Evolutionary conservation across 1,140 invertebrate genomes (phyloP), one percentile per base, ranked within the genome.

Genomic region (Plutomurus gul): DNA sequence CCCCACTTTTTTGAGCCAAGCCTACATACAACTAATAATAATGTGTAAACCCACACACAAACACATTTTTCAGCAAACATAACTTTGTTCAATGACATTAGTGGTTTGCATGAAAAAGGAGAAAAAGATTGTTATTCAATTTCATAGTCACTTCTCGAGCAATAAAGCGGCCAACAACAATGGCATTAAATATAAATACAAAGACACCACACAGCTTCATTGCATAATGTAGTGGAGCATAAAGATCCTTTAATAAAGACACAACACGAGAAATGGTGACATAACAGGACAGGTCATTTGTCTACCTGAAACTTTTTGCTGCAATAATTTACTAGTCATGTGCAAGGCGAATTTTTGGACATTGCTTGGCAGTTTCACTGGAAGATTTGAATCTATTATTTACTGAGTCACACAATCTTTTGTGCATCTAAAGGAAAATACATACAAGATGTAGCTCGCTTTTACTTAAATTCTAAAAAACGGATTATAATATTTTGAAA

Each of bases 31-130:
- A n/a, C n/a, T n/a, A n/a, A n/a, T n/a, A n/a, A n/a, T n/a, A n/a
- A n/a, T n/a, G n/a, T 65, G 27, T 65, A 65, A 65, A 65, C 56
- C 56, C 56, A 65, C 56, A 65, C 56, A 65, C 56, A 65, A n/a
- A 30, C 27, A n/a, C 51, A 60, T 60, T 60, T 60, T 30, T 33
- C n/a, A 60, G 33, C 51, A 6, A 13, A 13, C 13, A 30, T 60
- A 60, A 60, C 51, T 25, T 60, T 60, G 27, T 43, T 43, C n/a
- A 3, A n/a, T 43, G 39, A n/a, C 51, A 16, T 27, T 60, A 7
- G 4, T 11, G 10, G n/a, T n/a, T n/a, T n/a, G n/a, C n/a, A n/a
- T n/a, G 7, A 43, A 8, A 43, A 30, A 16, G 25, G 25, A 60
- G 51, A 5, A 30, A 60, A 60, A 60, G 30, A 30, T 30, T 60